These are phyloP conservation scores for Clarias pachynema DNA, from an alignment of 2,797 vertebrate species.

Conservation along the genomic window DNA sequence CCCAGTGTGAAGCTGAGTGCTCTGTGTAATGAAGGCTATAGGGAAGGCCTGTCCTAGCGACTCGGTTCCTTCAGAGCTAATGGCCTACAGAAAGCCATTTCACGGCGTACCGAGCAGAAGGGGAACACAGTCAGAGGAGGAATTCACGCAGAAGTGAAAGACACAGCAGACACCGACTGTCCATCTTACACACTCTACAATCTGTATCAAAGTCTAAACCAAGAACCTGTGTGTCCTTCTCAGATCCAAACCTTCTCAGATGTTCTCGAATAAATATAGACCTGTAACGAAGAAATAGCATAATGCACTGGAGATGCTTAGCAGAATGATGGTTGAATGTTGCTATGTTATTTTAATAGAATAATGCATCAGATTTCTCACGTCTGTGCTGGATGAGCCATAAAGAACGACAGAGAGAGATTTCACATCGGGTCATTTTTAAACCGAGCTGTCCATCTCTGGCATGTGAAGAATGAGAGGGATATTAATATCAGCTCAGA, in stretches of 20 bases:
- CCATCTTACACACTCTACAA: conserved; percentile 29
- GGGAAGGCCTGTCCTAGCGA: conserved; percentile 43
- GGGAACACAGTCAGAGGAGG: conserved; percentile 50
- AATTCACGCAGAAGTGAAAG: conserved; percentile 58
- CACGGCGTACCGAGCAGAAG: conserved; percentile 59
- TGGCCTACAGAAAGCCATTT: conserved; percentile 66
- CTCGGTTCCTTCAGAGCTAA: conserved; percentile 58
- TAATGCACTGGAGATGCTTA: not conserved
- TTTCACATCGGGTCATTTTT: conserved; percentile 51
- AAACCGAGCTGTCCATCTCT: conserved; percentile 41
- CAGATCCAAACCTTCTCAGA: not conserved
- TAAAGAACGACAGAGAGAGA: conserved; percentile 38
- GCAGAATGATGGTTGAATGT: not conserved
- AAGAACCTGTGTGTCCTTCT: not conserved
- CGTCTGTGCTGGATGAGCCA: not conserved
- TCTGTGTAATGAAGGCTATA: conserved; percentile 49
- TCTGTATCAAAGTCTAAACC: conserved; percentile 10
- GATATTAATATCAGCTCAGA: conserved; percentile 61
- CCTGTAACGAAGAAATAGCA: not conserved
- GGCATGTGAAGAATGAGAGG: conserved; percentile 41
- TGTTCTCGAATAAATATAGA: not conserved
- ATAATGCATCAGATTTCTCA: not conserved
- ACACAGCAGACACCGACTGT: conserved; percentile 43
- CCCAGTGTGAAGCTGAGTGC: conserved; percentile 36
- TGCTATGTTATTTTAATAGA: not conserved